These are phyloP conservation scores for Cremastinae sp. DNA, from an alignment of 2,888 invertebrate genomes.

Conservation along the genomic window DNA sequence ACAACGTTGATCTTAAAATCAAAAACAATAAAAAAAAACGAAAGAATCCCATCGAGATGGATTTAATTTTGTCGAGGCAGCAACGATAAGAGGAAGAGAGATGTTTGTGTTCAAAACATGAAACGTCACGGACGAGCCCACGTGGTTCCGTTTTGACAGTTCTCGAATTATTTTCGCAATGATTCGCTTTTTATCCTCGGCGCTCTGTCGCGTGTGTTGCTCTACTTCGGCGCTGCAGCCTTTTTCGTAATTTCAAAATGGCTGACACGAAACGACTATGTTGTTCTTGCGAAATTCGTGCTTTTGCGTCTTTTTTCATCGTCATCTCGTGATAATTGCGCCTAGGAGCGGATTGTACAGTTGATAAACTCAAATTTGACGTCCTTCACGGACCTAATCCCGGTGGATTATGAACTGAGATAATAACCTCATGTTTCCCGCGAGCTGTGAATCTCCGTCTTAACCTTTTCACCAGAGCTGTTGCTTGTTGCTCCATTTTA, in stretches of 20 bases:
- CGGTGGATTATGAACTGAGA: conserved; percentile 19
- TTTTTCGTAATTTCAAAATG: conserved; percentile 58
- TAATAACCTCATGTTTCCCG: conserved; percentile 43
- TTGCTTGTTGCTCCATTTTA: conserved; percentile 3
- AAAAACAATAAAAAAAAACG: no score
- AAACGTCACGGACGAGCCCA: conserved; percentile 53
- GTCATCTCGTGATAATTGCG: conserved; percentile 44
- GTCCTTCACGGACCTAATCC: conserved; percentile 49
- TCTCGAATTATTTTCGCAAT: conserved; percentile 31
- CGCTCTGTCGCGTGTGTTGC: conserved; percentile 50
- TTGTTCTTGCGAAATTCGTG: conserved; percentile 61
- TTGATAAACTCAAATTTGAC: conserved; percentile 1
- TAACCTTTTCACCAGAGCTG: conserved; percentile 65
- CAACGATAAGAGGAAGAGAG: no score
- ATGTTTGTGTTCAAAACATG: neutral
- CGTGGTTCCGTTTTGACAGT: conserved; percentile 70
- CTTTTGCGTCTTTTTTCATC: conserved; percentile 56
- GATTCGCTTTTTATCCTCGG: conserved; percentile 41
- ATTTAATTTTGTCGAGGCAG: conserved; percentile 6
- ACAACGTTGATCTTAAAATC: no score
- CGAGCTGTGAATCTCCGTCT: conserved; percentile 41
- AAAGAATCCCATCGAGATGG: no score
- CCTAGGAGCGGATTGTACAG: neutral
- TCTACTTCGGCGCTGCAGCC: conserved; percentile 44
- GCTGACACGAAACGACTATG: conserved; percentile 31